phyloP scores from a whole-genome alignment of 2,797 vertebrate species.

The Falco novaeseelandiae region DNA sequence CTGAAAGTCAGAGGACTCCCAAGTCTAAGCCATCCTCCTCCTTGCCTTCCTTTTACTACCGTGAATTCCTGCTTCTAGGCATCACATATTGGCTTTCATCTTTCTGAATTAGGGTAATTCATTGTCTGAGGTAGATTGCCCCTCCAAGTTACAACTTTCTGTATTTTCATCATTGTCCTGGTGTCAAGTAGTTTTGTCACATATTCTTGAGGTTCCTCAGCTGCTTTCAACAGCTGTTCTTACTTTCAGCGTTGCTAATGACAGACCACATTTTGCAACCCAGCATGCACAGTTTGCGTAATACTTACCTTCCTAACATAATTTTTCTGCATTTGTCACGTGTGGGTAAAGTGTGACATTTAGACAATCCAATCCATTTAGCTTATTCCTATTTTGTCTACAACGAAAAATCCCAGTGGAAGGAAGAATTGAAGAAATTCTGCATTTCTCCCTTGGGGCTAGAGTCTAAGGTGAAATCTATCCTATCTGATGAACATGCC shows the following conservation, averaged over 20 bases:
- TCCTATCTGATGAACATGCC: neutral
- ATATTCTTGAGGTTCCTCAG: neutral
- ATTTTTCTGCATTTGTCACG: neutral
- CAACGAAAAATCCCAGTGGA: neutral
- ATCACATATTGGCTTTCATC: neutral
- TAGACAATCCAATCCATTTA: neutral
- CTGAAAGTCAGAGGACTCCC: neutral
- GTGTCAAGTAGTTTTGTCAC: neutral
- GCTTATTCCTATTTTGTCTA: neutral
- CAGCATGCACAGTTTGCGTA: neutral
- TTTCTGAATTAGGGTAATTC: neutral
- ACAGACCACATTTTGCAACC: neutral
- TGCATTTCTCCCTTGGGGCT: neutral
- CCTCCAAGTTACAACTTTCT: neutral
- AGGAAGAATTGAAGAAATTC: neutral
- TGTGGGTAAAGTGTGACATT: neutral
- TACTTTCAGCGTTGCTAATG: neutral
- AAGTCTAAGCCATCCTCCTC: neutral
- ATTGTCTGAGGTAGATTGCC: neutral
- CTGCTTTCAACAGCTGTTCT: neutral
- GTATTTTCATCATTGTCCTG: neutral
- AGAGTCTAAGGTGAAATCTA: neutral
- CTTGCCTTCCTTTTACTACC: neutral
- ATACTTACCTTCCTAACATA: neutral
- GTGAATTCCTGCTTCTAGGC: neutral